Percentiles rank a stretch among this genome's conserved stretches.
These are phyloP conservation scores for Drosophila barbarae DNA, from an alignment of 2,888 invertebrate genomes.

Conservation along the genomic window DNA sequence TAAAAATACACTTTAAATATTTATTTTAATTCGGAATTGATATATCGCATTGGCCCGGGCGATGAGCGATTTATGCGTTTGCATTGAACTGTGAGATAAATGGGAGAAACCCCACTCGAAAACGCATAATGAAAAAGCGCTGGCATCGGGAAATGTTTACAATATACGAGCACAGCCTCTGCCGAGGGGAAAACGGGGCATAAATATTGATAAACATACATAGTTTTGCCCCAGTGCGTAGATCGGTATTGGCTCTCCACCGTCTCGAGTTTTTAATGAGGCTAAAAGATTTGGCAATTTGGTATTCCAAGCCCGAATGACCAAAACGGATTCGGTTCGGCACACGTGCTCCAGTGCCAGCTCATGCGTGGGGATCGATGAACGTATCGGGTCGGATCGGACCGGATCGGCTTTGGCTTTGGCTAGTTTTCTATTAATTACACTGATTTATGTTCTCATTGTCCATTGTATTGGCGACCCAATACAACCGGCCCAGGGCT, in stretches of 20 bases:
- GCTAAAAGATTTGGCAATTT: slow-evolving; percentile 31
- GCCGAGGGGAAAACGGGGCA: slow-evolving; percentile 3
- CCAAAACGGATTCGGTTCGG: slow-evolving; percentile 23
- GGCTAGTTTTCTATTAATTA: slow-evolving; percentile 85
- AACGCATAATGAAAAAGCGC: slow-evolving; percentile 19
- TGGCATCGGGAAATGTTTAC: slow-evolving; percentile 52
- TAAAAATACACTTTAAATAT: slow-evolving; percentile 68
- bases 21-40: slow-evolving; percentile 75
- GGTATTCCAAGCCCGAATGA: slow-evolving; percentile 14
- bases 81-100: slow-evolving; percentile 78
- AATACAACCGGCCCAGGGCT: slow-evolving; percentile 24
- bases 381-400: slow-evolving; percentile 16
- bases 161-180: slow-evolving; percentile 10
- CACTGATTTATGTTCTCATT: slow-evolving; percentile 96
- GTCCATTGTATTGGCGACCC: slow-evolving; percentile 86
- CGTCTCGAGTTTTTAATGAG: slow-evolving; percentile 27
- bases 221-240: slow-evolving; percentile 24
- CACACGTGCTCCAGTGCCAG: slow-evolving; percentile 45
- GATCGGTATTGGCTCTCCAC: neutral
- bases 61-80: slow-evolving; percentile 78
- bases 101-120: slow-evolving; percentile 61
- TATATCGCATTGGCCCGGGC: slow-evolving; percentile 58
- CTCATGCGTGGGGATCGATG: slow-evolving; percentile 37
- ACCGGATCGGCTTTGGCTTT: slow-evolving; percentile 39
- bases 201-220: slow-evolving; percentile 27